Evolutionary conservation across 2,888 invertebrate genomes (phyloP).

Genomic region (Drosophila nigricruria): DNA sequence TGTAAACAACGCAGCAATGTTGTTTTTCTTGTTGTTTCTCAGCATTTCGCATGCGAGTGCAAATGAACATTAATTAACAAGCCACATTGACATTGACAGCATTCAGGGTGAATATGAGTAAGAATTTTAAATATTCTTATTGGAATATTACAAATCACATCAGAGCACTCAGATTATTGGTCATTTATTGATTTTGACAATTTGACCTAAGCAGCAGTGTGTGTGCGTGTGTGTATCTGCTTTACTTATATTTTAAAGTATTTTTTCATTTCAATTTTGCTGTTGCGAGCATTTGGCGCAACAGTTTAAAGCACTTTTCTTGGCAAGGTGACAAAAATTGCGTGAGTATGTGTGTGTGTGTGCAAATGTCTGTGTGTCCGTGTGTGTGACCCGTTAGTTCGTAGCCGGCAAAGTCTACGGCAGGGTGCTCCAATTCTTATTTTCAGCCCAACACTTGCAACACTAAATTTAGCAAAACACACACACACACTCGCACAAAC

Average conservation of each 20-base stretch:
- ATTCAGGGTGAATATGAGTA: slow-evolving; percentile 1
- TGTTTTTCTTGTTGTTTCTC: slow-evolving; percentile 24
- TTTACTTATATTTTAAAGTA: slow-evolving; percentile 23
- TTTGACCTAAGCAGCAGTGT: slow-evolving; percentile 11
- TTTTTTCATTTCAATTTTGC: slow-evolving; percentile 34
- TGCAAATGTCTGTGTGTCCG: background rate
- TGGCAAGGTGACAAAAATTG: slow-evolving; percentile 69
- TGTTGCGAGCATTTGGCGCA: slow-evolving; percentile 52
- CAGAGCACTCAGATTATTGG: slow-evolving; percentile 41
- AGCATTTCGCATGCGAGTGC: slow-evolving; percentile 34
- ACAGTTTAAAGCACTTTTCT: slow-evolving; percentile 67
- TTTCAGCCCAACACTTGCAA: slow-evolving; percentile 70
- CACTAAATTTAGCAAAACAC: slow-evolving; percentile 75
- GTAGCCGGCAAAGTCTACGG: slow-evolving; percentile 59
- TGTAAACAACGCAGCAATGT: slow-evolving; percentile 13
- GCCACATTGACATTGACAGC: slow-evolving; percentile 47
- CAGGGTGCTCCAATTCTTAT: slow-evolving; percentile 82
- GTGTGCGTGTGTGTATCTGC: slow-evolving; percentile 5
- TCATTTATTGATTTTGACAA: slow-evolving; percentile 68
- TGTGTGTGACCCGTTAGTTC: slow-evolving; percentile 48
- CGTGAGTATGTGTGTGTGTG: slow-evolving; percentile 18
- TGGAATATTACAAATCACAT: slow-evolving; percentile 19
- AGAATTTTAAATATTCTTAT: background rate
- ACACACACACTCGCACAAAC: slow-evolving; percentile 17
- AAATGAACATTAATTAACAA: slow-evolving; percentile 54